Evolutionary conservation across 2,113 vertebrate genomes (phyloP), one percentile per base, ranked within the genome.

Genomic region (Dendrocopos noguchii): DNA sequence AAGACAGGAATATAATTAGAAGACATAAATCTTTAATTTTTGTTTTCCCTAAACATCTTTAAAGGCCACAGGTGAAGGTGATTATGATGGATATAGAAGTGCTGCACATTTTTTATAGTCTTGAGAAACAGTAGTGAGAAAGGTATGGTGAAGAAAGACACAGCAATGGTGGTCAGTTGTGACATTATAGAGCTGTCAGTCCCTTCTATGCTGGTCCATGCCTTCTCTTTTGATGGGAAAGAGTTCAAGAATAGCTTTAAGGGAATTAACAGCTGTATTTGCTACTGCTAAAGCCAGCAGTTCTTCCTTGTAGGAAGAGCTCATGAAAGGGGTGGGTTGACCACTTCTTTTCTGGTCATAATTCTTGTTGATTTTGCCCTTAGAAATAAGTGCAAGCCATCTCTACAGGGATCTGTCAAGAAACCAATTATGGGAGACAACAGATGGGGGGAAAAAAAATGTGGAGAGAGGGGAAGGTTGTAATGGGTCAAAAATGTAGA

Each of bases 131-230:
- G 8, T 18, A 31, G 4, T 22, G 18, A 57, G 15, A 44, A 36
- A 6, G 1, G 10, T 36, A 36, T 34, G 5, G 4, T 33, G 16
- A 28, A 6, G 28, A 66, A 3, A n/a, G 4, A 4, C 14, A 42
- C 6, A 88, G 5, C 11, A 22, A 7, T 0, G 2, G 25, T 15
- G 24, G 25, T n/a, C 20, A 61, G 1, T 12, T 55, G 8, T 7
- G 8, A 2, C 14, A 46, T 55, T 20, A 39, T 28, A 39, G 18
- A 50, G 5, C 2, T 10, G 4, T 57, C 19, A 5, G 34, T n/a
- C 27, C 20, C 12, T 34, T 22, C 8, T 10, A 9, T 17, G 8
- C 15, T 50, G 12, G 3, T 28, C 4, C 21, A 27, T 73, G 9
- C 1, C 42, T 56, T 72, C 16, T 55, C 8, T 6, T 64, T 60